Conservation (phyloP, 2,888 invertebrate genomes). For the Entomobrya multifasciata region DNA sequence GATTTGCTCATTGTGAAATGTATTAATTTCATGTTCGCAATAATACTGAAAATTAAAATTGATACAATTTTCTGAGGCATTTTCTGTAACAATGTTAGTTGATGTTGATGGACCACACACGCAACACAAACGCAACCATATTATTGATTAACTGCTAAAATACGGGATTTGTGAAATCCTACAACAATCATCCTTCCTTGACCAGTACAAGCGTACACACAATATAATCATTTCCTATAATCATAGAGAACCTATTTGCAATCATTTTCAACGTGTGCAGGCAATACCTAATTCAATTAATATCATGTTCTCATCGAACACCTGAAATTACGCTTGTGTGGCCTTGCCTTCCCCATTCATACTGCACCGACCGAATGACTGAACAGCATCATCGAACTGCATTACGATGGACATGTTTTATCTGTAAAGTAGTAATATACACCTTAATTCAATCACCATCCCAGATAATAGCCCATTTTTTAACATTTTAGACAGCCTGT, state of each 20-base stretch:
- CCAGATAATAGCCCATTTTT: conserved; percentile 8
- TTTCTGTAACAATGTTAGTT: background rate
- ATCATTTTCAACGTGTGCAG: background rate
- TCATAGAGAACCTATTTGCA: too few species aligned
- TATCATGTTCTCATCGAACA: conserved; percentile 25
- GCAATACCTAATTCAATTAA: conserved; percentile 54
- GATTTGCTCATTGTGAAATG: too few species aligned
- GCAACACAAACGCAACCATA: background rate
- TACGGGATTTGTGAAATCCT: background rate
- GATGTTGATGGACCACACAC: conserved; percentile 41
- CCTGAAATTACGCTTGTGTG: conserved; percentile 63
- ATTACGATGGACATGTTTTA: too few species aligned
- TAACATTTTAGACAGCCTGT: conserved; percentile 31
- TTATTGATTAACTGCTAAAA: conserved; percentile 59
- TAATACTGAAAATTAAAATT: too few species aligned
- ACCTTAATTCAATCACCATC: conserved; percentile 33
- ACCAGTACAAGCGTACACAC: background rate
- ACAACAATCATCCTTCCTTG: background rate
- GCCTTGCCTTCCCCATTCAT: conserved; percentile 47
- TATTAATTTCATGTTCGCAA: too few species aligned
- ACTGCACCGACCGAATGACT: conserved; percentile 44
- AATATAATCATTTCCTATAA: too few species aligned
- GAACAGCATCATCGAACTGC: too few species aligned
- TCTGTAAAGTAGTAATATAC: background rate
- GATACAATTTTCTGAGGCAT: too few species aligned